These are phyloP conservation scores for Pachyrhynchus sulphureomaculatus DNA, from an alignment of 1,140 invertebrate species.

Conservation along the genomic window DNA sequence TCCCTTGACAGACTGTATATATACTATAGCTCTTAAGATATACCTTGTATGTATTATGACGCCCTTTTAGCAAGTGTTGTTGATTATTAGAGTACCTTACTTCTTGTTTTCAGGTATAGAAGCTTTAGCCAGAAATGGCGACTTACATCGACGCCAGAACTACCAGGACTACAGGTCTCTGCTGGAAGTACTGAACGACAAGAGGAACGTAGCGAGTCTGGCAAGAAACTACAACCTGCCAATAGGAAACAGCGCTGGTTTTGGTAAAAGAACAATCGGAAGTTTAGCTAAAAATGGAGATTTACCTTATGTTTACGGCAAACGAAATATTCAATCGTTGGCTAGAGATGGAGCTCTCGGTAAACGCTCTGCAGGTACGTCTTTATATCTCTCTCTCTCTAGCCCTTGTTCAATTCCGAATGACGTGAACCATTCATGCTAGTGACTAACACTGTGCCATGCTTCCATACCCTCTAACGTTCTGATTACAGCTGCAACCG, in stretches of 20 bases:
- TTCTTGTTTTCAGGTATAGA: constrained; percentile 40
- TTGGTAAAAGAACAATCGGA: constrained; percentile 53
- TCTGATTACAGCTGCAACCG: too few species aligned
- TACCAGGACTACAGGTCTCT: constrained; percentile 34
- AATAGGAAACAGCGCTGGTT: not conserved
- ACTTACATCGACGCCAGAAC: constrained; percentile 39
- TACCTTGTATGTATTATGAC: too few species aligned
- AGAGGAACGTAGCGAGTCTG: constrained; percentile 62
- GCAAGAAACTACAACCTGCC: constrained; percentile 51
- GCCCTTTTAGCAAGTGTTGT: too few species aligned
- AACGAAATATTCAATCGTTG: constrained; percentile 56
- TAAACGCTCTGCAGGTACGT: constrained; percentile 46
- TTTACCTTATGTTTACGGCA: constrained; percentile 41
- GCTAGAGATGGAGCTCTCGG: constrained; percentile 48
- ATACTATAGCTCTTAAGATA: too few species aligned
- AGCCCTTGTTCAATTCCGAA: too few species aligned
- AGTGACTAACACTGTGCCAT: too few species aligned
- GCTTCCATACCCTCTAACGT: too few species aligned
- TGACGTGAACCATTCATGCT: too few species aligned
- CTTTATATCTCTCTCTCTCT: too few species aligned
- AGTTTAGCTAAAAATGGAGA: constrained; percentile 56
- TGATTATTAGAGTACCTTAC: too few species aligned
- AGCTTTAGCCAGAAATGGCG: constrained; percentile 46
- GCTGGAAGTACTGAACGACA: constrained; percentile 50
- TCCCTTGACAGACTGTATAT: too few species aligned